A percentile compares a stretch with the other conserved stretches of the same genome.
Conservation (phyloP, 2,888 invertebrate species). For the Melipona bicolor region DNA sequence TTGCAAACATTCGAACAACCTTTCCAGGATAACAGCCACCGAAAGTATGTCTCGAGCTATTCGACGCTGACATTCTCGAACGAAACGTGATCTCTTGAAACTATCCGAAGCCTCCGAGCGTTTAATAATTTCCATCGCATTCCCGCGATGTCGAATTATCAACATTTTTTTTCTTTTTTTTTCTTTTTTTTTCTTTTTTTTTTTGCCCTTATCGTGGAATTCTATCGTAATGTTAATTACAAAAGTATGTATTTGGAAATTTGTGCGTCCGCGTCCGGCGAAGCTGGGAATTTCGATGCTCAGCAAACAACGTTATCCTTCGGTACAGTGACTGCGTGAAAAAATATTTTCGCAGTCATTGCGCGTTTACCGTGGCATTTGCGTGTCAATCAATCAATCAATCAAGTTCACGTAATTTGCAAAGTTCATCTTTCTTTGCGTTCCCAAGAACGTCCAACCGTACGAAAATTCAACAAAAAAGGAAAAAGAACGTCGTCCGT, state of each 20-base stretch:
- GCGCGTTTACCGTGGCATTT: not conserved
- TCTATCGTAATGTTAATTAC: slow-evolving; percentile 22
- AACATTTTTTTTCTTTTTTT: not conserved
- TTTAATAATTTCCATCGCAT: not conserved
- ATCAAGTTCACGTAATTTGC: too few species aligned
- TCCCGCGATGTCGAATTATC: not conserved
- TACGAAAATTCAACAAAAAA: too few species aligned
- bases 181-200: too few species aligned
- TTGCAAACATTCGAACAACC: slow-evolving; percentile 39
- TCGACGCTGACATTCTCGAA: slow-evolving; percentile 4
- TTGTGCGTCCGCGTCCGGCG: slow-evolving; percentile 8
- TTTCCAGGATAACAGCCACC: slow-evolving; percentile 11
- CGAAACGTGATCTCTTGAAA: not conserved
- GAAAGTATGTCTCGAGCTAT: slow-evolving; percentile 22
- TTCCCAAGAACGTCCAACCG: too few species aligned
- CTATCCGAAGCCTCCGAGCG: slow-evolving; percentile 10
- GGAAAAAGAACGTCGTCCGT: too few species aligned
- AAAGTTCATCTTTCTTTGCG: too few species aligned
- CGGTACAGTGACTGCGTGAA: slow-evolving; percentile 22
- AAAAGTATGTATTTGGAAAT: slow-evolving; percentile 29
- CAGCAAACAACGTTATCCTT: slow-evolving; percentile 59
- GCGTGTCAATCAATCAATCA: too few species aligned
- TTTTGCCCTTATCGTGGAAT: not conserved
- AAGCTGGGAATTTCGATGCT: slow-evolving; percentile 58
- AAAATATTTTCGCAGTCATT: not conserved